Evolutionary conservation across 2,113 vertebrate species (phyloP).

Genomic region (Apistogramma diplotaenia): DNA sequence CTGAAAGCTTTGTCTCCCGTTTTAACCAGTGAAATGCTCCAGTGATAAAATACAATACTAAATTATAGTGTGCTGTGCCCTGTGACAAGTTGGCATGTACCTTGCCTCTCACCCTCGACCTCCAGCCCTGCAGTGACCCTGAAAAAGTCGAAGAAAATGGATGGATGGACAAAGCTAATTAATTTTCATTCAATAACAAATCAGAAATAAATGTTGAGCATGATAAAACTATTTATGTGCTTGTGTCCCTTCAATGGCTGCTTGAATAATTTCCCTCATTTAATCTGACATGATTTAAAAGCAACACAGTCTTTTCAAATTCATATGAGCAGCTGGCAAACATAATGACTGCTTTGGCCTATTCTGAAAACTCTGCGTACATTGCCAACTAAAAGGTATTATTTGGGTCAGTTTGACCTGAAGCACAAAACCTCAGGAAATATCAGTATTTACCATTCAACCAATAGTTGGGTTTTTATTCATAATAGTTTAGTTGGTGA

Average conservation of each 20-base stretch:
- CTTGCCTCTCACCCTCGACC: too few relatives aligned
- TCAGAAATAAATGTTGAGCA: not conserved
- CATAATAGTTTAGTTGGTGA: not conserved
- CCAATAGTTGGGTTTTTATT: not conserved
- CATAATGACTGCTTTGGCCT: not conserved
- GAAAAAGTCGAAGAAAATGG: too few relatives aligned
- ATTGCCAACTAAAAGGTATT: not conserved
- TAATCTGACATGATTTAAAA: not conserved
- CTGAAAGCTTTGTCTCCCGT: too few relatives aligned
- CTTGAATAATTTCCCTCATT: not conserved
- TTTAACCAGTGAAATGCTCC: too few relatives aligned
- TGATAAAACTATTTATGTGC: not conserved
- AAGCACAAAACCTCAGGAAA: not conserved
- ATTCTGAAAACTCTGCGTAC: not conserved
- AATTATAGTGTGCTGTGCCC: too few relatives aligned
- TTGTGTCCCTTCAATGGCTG: not conserved
- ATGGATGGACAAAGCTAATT: too few relatives aligned
- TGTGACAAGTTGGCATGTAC: too few relatives aligned
- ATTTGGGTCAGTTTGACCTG: slow-evolving; percentile 1
- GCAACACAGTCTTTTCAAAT: not conserved
- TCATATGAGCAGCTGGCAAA: not conserved
- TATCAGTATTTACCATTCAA: not conserved
- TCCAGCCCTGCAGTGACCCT: too few relatives aligned
- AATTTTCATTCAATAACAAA: not conserved
- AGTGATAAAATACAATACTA: too few relatives aligned